Conservation (phyloP, 2,797 vertebrate genomes). For the Epinephelus coioides region DNA sequence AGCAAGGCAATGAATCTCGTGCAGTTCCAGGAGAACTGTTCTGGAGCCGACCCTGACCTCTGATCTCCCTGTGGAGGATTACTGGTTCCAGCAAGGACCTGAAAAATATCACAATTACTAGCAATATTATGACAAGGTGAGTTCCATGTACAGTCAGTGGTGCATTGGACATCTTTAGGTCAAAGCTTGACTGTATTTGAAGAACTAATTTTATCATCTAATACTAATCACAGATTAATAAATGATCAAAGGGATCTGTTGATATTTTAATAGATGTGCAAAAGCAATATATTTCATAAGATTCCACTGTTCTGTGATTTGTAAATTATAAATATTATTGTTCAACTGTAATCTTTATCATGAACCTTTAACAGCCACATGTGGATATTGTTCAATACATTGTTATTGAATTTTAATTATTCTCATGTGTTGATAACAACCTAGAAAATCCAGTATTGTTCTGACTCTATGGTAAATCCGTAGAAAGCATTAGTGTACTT, state of each 20-base stretch:
- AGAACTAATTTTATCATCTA: background rate
- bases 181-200: constrained; percentile 5
- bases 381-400: background rate
- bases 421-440: background rate
- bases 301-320: background rate
- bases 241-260: constrained; percentile 8
- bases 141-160: constrained; percentile 3
- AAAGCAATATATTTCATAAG: background rate
- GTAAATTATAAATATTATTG: background rate
- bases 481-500: background rate
- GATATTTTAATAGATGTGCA: background rate
- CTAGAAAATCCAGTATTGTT: background rate
- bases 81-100: constrained; percentile 40
- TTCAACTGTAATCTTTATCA: background rate
- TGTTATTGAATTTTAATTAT: background rate
- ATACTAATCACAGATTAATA: constrained; percentile 17
- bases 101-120: constrained; percentile 45
- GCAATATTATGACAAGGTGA: constrained; percentile 20
- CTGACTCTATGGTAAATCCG: constrained; percentile 19
- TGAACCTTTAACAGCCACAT: background rate
- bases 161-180: background rate
- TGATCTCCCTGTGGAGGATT: constrained; percentile 55
- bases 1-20: constrained; percentile 82
- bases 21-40: constrained; percentile 89
- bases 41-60: constrained; percentile 68